These are phyloP conservation scores for Callithrix jacchus DNA, from an alignment of 2,113 vertebrate species.

Conservation along the genomic window DNA sequence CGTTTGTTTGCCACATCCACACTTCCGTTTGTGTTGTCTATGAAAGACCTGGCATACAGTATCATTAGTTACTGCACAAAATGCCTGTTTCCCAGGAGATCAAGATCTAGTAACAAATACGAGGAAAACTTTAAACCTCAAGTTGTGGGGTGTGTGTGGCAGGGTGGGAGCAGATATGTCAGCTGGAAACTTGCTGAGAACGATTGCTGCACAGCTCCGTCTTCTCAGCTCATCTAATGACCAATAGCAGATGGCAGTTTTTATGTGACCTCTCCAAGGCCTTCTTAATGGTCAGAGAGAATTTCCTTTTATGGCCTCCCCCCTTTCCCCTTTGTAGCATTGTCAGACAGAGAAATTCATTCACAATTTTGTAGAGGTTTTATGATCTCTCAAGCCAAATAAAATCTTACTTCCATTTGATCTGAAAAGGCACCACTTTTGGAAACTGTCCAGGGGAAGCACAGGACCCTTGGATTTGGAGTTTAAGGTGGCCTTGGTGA, in stretches of 20 bases:
- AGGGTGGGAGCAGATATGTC: not conserved
- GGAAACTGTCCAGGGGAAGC: not conserved
- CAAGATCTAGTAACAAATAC: not conserved
- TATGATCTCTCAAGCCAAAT: not conserved
- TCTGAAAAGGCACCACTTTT: not conserved
- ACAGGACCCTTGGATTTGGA: not conserved
- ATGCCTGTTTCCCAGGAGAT: constrained; percentile 19
- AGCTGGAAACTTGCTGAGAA: not conserved
- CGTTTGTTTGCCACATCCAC: not conserved
- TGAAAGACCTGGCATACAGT: accelerated
- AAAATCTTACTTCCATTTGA: not conserved
- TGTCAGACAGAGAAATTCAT: not conserved
- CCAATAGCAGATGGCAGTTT: not conserved
- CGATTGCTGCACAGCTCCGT: not conserved
- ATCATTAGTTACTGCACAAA: not conserved
- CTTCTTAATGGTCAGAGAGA: not conserved
- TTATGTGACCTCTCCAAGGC: not conserved
- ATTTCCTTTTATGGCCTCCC: not conserved
- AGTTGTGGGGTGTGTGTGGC: not conserved
- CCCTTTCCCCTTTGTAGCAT: not conserved
- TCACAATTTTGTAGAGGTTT: not conserved
- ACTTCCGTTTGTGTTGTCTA: not conserved
- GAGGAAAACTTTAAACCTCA: not conserved
- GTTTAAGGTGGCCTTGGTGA: not conserved
- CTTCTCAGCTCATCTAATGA: not conserved